Base-by-base conservation (phyloP, 2,113 vertebrate species). In the Amblyornis subalaris region DNA sequence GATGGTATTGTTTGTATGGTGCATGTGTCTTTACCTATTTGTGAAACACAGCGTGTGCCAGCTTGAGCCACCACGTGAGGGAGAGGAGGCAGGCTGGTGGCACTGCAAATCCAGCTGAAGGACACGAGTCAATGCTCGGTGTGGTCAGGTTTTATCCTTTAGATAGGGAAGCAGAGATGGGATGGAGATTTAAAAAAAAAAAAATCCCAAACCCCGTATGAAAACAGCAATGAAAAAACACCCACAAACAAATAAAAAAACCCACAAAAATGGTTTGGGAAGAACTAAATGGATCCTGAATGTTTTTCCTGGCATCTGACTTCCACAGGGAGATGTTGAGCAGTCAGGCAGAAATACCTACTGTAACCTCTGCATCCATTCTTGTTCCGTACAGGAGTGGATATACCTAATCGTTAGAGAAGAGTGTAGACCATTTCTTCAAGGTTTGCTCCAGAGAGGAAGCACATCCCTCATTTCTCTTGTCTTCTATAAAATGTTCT, bases 291-390 rank as follows among this genome's bases (percentile, higher is more conserved):
- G 64, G 40, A 61, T 89, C 42, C 31, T 72, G 44, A 65, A 87
- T 65, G 50, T 81, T 87, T 95, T 94, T 93, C 35, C 50, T 87
- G 66, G 40, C 29, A 38, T 82, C 26, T 58, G 66, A 33, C 23
- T 87, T 31, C 65, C 29, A 6, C 16, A 7, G 66, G 71, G 88
- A 73, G 74, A 16, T 25, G 38, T 22, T 62, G 76, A 73, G 55
- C 58, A 71, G 44, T 76, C n/a, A 42, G 71, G 80, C 84, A 96
- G 74, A 92, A 96, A 44, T 73, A 65, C 42, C 47, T 89, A 1
- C 85, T 55, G 21, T 71, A 79, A 82, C 87, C 58, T 91, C 80
- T 70, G 74, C 51, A 91, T 85, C 62, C 29, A 8, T 69, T 76
- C 85, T 66, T 88, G 74, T 79, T 96, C 74, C 44, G 2, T 36